Percentiles rank a stretch among this genome's conserved stretches.
Evolutionary conservation across 2,888 invertebrate species (phyloP).

Genomic region (Leistus spinibarbis): DNA sequence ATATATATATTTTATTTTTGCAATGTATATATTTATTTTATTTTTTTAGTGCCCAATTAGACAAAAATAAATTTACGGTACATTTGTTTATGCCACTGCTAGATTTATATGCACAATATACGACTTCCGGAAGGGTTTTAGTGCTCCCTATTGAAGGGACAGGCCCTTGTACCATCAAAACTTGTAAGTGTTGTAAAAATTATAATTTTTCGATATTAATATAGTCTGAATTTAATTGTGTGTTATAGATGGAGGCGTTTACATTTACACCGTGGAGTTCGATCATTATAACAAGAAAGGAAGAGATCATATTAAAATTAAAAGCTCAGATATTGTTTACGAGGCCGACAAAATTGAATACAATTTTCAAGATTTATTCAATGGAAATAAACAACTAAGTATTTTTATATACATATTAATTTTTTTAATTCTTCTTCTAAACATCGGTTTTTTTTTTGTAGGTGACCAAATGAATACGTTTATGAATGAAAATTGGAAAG

Average conservation of each 20-base stretch:
- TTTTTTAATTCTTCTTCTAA: not conserved
- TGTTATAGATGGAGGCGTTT: constrained; percentile 6
- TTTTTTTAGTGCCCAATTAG: not conserved
- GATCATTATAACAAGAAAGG: not conserved
- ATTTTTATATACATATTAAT: not conserved
- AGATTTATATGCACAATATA: not conserved
- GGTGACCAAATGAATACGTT: constrained; percentile 44
- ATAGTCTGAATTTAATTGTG: no score
- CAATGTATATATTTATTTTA: no score
- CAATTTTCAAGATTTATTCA: constrained; percentile 40
- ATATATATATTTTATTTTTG: no score
- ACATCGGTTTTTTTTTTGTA: constrained; percentile 24
- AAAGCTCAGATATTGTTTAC: not conserved
- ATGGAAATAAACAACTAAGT: constrained; percentile 33
- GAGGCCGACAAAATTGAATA: constrained; percentile 7
- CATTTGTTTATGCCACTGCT: not conserved
- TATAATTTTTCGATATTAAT: not conserved
- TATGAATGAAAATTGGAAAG: constrained; percentile 46
- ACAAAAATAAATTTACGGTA: not conserved
- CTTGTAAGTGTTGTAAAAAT: constrained; percentile 5
- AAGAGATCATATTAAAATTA: not conserved
- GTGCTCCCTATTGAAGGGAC: constrained; percentile 17
- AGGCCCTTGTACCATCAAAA: constrained; percentile 13
- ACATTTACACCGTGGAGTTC: not conserved
- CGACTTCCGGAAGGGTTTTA: constrained; percentile 5